Evolutionary conservation across 1,140 invertebrate genomes (phyloP).

Genomic region (Notospermus geniculatus): DNA sequence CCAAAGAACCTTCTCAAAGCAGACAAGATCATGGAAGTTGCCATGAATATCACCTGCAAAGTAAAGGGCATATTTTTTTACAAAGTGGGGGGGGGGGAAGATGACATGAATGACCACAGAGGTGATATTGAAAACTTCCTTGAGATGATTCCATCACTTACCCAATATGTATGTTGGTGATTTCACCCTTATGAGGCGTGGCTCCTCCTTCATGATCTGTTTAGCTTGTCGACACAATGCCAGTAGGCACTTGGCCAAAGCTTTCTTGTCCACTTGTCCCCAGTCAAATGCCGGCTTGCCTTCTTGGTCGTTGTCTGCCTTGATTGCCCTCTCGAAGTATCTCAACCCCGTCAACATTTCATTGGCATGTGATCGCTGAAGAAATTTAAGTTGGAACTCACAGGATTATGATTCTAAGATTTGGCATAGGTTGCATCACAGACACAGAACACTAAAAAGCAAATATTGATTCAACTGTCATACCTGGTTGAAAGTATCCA

Average conservation of each 20-base stretch:
- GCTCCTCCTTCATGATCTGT: slow-evolving; percentile 50
- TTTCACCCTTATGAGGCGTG: slow-evolving; percentile 57
- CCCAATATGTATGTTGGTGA: slow-evolving; percentile 63
- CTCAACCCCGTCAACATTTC: slow-evolving; percentile 60
- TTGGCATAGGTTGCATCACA: too few species aligned
- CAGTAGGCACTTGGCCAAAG: slow-evolving; percentile 56
- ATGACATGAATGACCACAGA: too few species aligned
- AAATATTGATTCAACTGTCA: slow-evolving; percentile 5
- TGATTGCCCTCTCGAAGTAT: slow-evolving; percentile 59
- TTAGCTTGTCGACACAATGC: slow-evolving; percentile 50
- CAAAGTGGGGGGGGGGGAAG: too few species aligned
- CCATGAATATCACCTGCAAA: slow-evolving; percentile 66
- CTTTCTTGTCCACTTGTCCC: slow-evolving; percentile 58
- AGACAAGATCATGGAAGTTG: slow-evolving; percentile 63
- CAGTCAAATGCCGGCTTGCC: slow-evolving; percentile 56
- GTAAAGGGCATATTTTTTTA: too few species aligned
- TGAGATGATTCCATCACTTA: slow-evolving; percentile 14
- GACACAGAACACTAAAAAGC: not conserved
- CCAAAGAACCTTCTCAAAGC: slow-evolving; percentile 66
- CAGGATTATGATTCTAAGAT: too few species aligned
- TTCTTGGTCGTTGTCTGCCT: slow-evolving; percentile 34
- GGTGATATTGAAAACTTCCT: not conserved
- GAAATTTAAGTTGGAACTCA: not conserved
- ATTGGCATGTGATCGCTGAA: slow-evolving; percentile 56
- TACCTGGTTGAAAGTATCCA: slow-evolving; percentile 56